phyloP scores from a whole-genome alignment of 1,140 invertebrate species.

The Anoplophora glabripennis region DNA sequence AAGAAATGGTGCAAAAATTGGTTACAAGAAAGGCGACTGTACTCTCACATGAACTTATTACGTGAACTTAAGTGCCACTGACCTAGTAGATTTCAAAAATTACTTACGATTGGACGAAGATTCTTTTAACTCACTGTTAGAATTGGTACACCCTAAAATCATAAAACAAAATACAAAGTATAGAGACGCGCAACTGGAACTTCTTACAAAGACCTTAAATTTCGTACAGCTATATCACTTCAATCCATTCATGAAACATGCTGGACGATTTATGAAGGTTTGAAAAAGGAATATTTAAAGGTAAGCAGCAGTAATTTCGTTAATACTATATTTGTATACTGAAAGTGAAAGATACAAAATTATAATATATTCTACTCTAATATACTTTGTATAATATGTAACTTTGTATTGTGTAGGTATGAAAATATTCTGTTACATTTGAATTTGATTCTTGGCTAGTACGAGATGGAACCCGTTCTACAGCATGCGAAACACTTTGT shows the following conservation, averaged over 20 bases:
- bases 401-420: no score
- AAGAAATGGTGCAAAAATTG: conserved; percentile 6
- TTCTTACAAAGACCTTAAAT: conserved; percentile 18
- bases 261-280: conserved; percentile 13
- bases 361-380: no score
- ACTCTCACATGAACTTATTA: conserved; percentile 8
- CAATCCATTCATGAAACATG: conserved; percentile 15
- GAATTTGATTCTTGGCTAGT: no score
- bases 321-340: no score
- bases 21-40: background rate
- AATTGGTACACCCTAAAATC: background rate
- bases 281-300: conserved; percentile 17
- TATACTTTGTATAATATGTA: no score
- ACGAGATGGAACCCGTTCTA: no score
- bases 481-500: no score
- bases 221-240: conserved; percentile 19
- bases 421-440: no score
- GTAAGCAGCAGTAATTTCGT: no score
- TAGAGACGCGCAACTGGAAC: conserved; percentile 14
- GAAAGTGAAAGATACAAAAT: no score
- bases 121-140: conserved; percentile 7
- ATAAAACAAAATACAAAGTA: conserved; percentile 10
- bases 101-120: conserved; percentile 9
- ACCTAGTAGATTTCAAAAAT: conserved; percentile 6
- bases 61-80: conserved; percentile 2